A percentile compares a stretch with the other conserved stretches of the same genome.
Conservation (phyloP, 2,113 vertebrate species). For the Pyrgilauda ruficollis region DNA sequence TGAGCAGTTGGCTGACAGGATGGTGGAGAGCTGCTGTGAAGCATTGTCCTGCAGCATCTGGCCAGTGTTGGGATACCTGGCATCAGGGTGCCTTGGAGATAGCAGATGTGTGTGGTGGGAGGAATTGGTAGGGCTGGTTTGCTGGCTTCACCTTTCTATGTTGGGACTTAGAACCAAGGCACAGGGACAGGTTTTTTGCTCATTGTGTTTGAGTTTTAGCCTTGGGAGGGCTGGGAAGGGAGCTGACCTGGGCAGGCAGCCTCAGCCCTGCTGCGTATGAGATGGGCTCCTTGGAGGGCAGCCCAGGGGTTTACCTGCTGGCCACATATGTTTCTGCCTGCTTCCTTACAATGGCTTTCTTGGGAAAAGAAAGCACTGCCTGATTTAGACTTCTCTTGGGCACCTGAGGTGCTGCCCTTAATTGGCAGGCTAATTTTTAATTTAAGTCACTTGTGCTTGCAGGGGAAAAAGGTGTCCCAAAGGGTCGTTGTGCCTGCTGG, state of each 20-base stretch:
- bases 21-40: background rate
- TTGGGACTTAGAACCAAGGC: background rate
- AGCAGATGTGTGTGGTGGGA: background rate
- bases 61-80: background rate
- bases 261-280: background rate
- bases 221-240: background rate
- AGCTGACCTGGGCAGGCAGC: background rate
- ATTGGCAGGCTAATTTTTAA: slow-evolving; percentile 46
- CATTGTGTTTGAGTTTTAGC: background rate
- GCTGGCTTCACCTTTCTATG: background rate
- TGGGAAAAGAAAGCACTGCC: background rate
- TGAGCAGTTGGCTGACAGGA: fast-evolving
- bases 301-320: background rate
- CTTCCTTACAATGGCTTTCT: background rate
- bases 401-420: slow-evolving; percentile 32
- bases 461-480: background rate
- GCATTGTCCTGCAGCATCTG: background rate
- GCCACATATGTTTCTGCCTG: fast-evolving
- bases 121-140: background rate
- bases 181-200: too few relatives aligned
- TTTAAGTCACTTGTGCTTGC: slow-evolving; percentile 2
- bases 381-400: slow-evolving; percentile 27
- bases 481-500: background rate
- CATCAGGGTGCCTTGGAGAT: background rate
- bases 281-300: background rate